These are phyloP conservation scores for Chromis chromis DNA, from an alignment of 2,797 vertebrate species.

Conservation along the genomic window DNA sequence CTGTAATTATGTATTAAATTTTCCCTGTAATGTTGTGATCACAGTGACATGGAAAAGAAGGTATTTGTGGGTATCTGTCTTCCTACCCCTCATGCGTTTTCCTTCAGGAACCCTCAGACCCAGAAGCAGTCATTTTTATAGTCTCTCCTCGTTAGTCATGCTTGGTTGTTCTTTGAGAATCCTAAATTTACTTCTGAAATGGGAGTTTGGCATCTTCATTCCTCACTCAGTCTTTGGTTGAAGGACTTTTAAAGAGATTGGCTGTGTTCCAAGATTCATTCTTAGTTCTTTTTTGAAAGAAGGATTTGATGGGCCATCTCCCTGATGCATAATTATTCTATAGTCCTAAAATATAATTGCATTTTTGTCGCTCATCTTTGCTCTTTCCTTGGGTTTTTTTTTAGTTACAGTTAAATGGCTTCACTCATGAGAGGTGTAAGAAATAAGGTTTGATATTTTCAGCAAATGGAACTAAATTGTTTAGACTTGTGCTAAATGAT, in stretches of 20 bases:
- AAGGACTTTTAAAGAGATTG: constrained; percentile 40
- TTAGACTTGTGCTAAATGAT: constrained; percentile 32
- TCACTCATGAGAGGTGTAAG: constrained; percentile 42
- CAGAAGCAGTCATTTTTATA: constrained; percentile 31
- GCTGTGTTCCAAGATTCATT: constrained; percentile 36
- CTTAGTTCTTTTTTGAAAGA: constrained; percentile 18
- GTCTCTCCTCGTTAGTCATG: constrained; percentile 44
- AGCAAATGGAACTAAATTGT: constrained; percentile 37
- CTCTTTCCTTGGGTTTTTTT: constrained; percentile 34
- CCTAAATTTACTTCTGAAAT: constrained; percentile 41
- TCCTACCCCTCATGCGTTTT: constrained; percentile 12
- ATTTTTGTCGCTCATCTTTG: constrained; percentile 39
- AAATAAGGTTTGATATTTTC: constrained; percentile 39
- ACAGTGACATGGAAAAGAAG: background rate
- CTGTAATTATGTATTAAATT: constrained; percentile 23
- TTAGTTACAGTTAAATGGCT: constrained; percentile 38
- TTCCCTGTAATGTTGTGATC: constrained; percentile 17
- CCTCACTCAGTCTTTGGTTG: constrained; percentile 37
- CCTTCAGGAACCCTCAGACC: constrained; percentile 1
- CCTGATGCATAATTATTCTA: constrained; percentile 52
- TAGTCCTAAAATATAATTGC: constrained; percentile 54
- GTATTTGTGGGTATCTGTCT: constrained; percentile 17
- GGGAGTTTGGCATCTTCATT: constrained; percentile 27
- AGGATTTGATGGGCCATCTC: constrained; percentile 38
- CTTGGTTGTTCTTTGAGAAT: constrained; percentile 32